Evolutionary conservation across 2,888 invertebrate species (phyloP), one percentile per base, ranked within the genome.

Genomic region (Maniola hyperantus): DNA sequence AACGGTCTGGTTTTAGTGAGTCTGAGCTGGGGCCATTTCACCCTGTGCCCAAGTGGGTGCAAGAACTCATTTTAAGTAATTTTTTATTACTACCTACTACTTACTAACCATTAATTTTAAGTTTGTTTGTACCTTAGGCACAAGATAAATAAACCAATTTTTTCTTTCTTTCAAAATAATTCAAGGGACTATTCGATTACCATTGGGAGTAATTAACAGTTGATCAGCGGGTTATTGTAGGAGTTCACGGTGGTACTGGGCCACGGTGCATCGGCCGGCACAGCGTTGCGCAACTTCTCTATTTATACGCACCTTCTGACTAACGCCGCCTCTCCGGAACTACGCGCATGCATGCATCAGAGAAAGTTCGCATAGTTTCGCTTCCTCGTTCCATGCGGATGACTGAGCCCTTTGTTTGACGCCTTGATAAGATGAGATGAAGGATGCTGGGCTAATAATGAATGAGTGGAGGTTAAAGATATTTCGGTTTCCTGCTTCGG

Each of bases 231-330:
- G 59, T 64, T 62, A 48, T 42, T 13, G 15, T 58, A 44, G 44
- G 18, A 20, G 51, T 39, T 51, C 11, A 18, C 57, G 64, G 76
- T 77, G 73, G 59, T 55, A 54, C 68, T 71, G 72, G 73, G 73
- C 67, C 67, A 64, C 72, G 73, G 77, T 81, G 81, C 82, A 81
- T 79, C 80, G 81, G 65, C 80, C 80, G 74, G 65, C 61, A 11
- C 61, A 20, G 51, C 50, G 73, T 82, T 83, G 76, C 78, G 80
- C 74, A 80, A 83, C 70, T 36, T 66, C 50, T 66, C 79, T 82
- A 82, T 79, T 78, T 75, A 78, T 81, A 80, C 73, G 48, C 66
- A 68, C 67, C 73, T 72, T 67, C 72, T 69, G 75, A 74, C 70
- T 71, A 73, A 75, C 76, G 66, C 18, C 59, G 33, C 42, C 5